Base-by-base conservation (phyloP, 2,113 vertebrate genomes). In the Plecturocebus donacophilus region DNA sequence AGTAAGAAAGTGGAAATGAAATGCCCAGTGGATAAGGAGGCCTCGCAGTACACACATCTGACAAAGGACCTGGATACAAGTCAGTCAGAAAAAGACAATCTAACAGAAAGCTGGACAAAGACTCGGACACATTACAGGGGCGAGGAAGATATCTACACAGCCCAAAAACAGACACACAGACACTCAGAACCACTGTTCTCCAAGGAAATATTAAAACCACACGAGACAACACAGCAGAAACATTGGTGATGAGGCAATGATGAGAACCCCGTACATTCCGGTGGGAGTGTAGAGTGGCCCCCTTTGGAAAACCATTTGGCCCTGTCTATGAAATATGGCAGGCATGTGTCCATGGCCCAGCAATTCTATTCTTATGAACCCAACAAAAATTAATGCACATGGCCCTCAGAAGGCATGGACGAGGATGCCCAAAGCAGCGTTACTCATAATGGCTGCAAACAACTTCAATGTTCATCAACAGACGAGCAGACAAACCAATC, bases 231-330 rank as follows among this genome's bases (percentile, higher is more conserved):
- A 14, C 70, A 14, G 75, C 8, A 45, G 79, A 64, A 21, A 68
- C 0, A 27, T 8, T 3, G 73, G 32, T 56, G 17, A 4, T 20
- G 45, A 54, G 12, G 7, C 1, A 30, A 47, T 45, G 20, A 2
- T 0, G 1, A 64, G 42, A 54, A 8, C 20, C 45, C 47, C 3
- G 0, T 0, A 35, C 7, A 1, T 0, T 8, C 66, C 27, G 7
- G 40, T 2, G 19, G 71, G 25, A 42, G 73, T 0, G 0, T 8
- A 1, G 5, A 12, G 52, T 2, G 9, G 25, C 0, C 2, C 16
- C 20, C 27, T 27, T 14, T n/a, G 84, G 52, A 19, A 64, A 79
- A 73, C n/a, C 0, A 0, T 0, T 8, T 1, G 56, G 61, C 20
- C 16, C 0, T 14, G 6, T 10, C n/a, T n/a, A 1, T 0, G 42